Conservation (phyloP, 1,140 invertebrate species). For the Ostrea denselamellosa region DNA sequence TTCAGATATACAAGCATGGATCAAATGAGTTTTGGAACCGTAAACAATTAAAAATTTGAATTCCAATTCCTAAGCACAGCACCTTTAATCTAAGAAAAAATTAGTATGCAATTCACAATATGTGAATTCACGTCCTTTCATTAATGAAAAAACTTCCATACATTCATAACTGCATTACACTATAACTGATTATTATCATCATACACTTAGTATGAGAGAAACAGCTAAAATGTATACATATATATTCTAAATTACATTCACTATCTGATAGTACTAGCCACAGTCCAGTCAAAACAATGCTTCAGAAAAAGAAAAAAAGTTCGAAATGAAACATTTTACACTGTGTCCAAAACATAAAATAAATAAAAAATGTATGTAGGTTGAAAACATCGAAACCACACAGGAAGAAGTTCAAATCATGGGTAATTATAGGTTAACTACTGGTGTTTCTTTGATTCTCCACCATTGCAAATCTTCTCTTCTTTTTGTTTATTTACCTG, state of each 20-base stretch:
- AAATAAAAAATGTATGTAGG: conserved; percentile 4
- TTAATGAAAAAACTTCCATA: conserved; percentile 23
- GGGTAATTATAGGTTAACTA: conserved; percentile 3
- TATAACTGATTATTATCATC: neutral
- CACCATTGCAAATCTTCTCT: neutral
- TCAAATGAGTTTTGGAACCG: neutral
- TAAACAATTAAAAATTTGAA: neutral
- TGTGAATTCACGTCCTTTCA: neutral
- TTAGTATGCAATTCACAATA: conserved; percentile 24
- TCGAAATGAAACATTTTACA: conserved; percentile 38
- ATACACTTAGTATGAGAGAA: conserved; percentile 21
- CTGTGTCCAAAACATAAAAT: conserved; percentile 15
- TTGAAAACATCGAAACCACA: conserved; percentile 25
- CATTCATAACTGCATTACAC: conserved; percentile 26
- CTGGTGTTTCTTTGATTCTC: conserved; percentile 7
- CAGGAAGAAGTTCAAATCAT: conserved; percentile 21
- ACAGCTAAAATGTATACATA: conserved; percentile 21
- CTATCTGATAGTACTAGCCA: conserved; percentile 9
- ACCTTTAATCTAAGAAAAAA: neutral
- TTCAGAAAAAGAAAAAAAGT: conserved; percentile 24
- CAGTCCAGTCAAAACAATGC: conserved; percentile 32
- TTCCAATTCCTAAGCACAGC: neutral
- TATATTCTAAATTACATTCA: conserved; percentile 16
- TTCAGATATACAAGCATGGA: neutral
- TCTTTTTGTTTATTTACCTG: conserved; percentile 5